Base-by-base conservation (phyloP, 37 sponge, comb jelly and placozoan species). In the Mnemiopsis leidyi region DNA sequence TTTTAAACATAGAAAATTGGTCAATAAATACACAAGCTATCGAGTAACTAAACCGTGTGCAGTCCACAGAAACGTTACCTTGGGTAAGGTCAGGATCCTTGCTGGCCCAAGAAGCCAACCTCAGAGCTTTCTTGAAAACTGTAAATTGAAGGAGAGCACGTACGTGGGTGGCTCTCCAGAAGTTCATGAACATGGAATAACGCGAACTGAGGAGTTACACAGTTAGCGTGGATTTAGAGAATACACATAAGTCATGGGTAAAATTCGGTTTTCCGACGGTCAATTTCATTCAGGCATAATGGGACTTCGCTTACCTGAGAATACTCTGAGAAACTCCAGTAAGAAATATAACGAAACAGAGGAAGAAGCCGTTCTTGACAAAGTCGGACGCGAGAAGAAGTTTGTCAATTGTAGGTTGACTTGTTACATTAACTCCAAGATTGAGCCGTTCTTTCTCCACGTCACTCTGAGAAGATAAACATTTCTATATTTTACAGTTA, bases 11-110 rank as follows among this genome's bases (percentile, higher is more conserved):
- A n/a, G n/a, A n/a, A n/a, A n/a, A n/a, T n/a, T n/a, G n/a, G n/a
- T n/a, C n/a, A n/a, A n/a, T n/a, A n/a, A n/a, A n/a, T n/a, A n/a
- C n/a, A n/a, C n/a, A n/a, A n/a, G n/a, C n/a, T n/a, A n/a, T n/a
- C n/a, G n/a, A n/a, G n/a, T n/a, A n/a, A n/a, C n/a, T n/a, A n/a
- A n/a, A n/a, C n/a, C n/a, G n/a, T n/a, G n/a, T n/a, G n/a, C n/a
- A n/a, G n/a, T n/a, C n/a, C n/a, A n/a, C n/a, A n/a, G n/a, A n/a
- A n/a, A n/a, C 61, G 5, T 85, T 38, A 85, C 90, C 90, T 39
- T 85, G 90, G 3, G 36, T 85, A 0, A 85, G 90, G 26, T 85
- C 90, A 38, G 90, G 90, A 85, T 85, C 90, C 25, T 38, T 40
- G 35, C 36, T 85, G 2, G 90, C 90, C 90, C 90, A 85, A 1